Conservation (phyloP, 2,888 invertebrate genomes). For the Oxystoma pomonae region DNA sequence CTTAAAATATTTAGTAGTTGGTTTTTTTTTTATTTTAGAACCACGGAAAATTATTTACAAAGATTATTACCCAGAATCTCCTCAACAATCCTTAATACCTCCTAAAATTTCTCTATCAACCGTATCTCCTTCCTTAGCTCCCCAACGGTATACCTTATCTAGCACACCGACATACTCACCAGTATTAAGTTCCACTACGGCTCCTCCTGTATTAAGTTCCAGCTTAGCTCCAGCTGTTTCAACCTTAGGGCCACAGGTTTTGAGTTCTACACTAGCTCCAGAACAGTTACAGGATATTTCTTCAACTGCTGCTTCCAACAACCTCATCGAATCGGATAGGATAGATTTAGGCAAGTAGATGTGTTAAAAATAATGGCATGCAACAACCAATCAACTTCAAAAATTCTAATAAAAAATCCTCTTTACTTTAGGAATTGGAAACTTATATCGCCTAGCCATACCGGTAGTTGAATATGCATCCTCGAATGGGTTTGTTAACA, state of each 20-base stretch:
- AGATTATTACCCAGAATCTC: no score
- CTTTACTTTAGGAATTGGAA: conserved; percentile 5
- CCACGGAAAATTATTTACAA: no score
- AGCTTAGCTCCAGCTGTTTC: neutral
- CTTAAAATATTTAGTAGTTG: no score
- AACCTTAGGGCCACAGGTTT: neutral
- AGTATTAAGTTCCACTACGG: neutral
- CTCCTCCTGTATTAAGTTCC: neutral
- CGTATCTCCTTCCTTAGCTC: neutral
- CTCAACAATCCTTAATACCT: neutral
- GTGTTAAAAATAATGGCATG: no score
- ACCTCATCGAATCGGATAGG: conserved; percentile 6
- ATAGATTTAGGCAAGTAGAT: conserved; percentile 16
- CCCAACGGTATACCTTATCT: neutral
- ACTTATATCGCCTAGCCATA: conserved; percentile 6
- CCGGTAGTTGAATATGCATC: conserved; percentile 18
- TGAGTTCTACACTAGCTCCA: neutral
- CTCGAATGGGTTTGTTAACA: conserved; percentile 15
- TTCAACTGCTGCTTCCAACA: neutral
- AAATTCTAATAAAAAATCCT: neutral
- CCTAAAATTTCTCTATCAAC: neutral
- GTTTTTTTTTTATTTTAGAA: no score
- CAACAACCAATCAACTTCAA: no score
- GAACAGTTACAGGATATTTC: neutral
- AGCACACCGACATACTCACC: neutral